Base-by-base conservation (phyloP, 2,113 vertebrate species). In the Chaetura pelagica region DNA sequence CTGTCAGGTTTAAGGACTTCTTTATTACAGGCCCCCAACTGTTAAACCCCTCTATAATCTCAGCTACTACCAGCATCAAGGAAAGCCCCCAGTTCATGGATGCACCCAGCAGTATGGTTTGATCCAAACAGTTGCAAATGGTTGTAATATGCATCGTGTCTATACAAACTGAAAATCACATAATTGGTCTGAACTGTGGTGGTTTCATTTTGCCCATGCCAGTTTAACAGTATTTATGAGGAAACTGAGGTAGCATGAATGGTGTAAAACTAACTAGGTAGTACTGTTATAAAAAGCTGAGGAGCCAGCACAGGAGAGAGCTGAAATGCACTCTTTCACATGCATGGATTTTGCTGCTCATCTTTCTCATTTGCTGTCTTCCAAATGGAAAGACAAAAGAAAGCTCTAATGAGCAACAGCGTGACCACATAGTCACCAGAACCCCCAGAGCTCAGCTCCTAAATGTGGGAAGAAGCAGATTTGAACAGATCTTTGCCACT, bases 381-480 rank as follows among this genome's bases (percentile, higher is more conserved):
- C 32, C 26, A 12, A 30, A 9, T 9, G 30, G 63, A 67, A 75
- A 34, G 30, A 29, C 1, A 29, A 49, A 20, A 38, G 23, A 23
- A 20, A 38, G 64, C 10, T 34, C 20, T 29, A 13, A 6, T 3
- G 23, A 48, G 54, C 35, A 48, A 6, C 0, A 7, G 7, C 10
- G n/a, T 32, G 42, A 30, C 44, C 22, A 6, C 2, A 13, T 9
- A 48, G 67, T 3, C 55, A n/a, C 38, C 35, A 18, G 77, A 51
- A 34, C 0, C 10, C 29, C 44, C 23, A 62, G 51, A 24, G 48
- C n/a, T 54, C 68, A 71, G 66, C 34, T 55, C 66, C 27, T 24
- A 35, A 10, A 10, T 11, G 63, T 22, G 74, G 51, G 34, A 51
- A 51, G 32, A 34, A 76, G 3, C n/a, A 9, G 49, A 22, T n/a